phyloP scores from a whole-genome alignment of 2,888 invertebrate genomes.

The Spodoptera picta region DNA sequence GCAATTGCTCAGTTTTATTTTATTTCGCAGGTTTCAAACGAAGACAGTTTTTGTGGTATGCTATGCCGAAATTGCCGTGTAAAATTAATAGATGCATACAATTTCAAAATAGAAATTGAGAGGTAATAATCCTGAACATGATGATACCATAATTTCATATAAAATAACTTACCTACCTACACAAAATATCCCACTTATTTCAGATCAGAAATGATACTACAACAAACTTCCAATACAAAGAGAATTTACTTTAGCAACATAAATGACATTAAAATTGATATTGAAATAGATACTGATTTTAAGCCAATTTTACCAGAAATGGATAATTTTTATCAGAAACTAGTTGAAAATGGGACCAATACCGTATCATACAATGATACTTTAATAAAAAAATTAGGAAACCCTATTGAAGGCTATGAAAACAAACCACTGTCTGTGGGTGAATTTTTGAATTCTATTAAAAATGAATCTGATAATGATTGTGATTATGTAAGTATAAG shows the following conservation, averaged over 20 bases:
- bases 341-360: constrained; percentile 46
- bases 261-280: constrained; percentile 66
- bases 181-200: constrained; percentile 20
- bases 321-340: constrained; percentile 42
- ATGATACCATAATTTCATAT: not conserved
- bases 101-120: constrained; percentile 71
- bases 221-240: constrained; percentile 57
- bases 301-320: constrained; percentile 43
- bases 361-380: constrained; percentile 57
- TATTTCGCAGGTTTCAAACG: constrained; percentile 59
- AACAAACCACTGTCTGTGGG: constrained; percentile 59
- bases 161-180: not conserved
- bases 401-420: constrained; percentile 17
- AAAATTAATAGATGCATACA: constrained; percentile 68
- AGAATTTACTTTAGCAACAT: constrained; percentile 68
- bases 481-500: constrained; percentile 54
- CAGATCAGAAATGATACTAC: constrained; percentile 67
- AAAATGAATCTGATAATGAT: constrained; percentile 61
- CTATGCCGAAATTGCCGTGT: constrained; percentile 76
- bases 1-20: not conserved
- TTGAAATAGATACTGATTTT: constrained; percentile 52
- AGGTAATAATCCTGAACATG: constrained; percentile 52
- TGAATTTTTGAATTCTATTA: constrained; percentile 68
- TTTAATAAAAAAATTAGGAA: constrained; percentile 61
- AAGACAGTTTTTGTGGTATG: constrained; percentile 57